These are phyloP conservation scores for Ctenopoma kingsleyae DNA, from an alignment of 2,797 vertebrate species.

Conservation along the genomic window DNA sequence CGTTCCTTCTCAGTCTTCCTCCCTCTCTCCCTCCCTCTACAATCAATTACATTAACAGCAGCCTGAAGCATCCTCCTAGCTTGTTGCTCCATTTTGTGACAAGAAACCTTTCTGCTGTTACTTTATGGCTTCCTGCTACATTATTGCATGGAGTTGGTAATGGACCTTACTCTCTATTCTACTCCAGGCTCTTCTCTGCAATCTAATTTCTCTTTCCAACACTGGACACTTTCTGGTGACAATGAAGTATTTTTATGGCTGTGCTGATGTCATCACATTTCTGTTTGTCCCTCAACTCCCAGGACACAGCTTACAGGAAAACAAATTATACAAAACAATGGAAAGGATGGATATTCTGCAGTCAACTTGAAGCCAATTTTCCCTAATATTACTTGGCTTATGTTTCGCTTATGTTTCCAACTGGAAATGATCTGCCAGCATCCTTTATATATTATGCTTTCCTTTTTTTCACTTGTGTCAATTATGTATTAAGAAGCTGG, in stretches of 20 bases:
- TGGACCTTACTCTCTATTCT: constrained; percentile 60
- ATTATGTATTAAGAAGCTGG: constrained; percentile 62
- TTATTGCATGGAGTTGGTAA: constrained; percentile 48
- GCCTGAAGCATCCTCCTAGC: constrained; percentile 55
- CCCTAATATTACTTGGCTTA: constrained; percentile 52
- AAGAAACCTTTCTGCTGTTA: constrained; percentile 59
- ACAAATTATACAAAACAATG: constrained; percentile 71
- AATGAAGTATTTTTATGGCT: constrained; percentile 68
- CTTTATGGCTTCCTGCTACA: constrained; percentile 66
- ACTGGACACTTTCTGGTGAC: constrained; percentile 55
- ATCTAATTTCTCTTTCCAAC: constrained; percentile 63
- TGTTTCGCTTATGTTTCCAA: constrained; percentile 44
- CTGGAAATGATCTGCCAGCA: constrained; percentile 29
- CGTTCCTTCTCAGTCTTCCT: constrained; percentile 24
- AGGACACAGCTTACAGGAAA: constrained; percentile 54
- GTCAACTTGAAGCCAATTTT: constrained; percentile 60
- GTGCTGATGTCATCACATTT: constrained; percentile 74
- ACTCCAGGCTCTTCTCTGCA: constrained; percentile 54
- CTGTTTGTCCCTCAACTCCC: constrained; percentile 68
- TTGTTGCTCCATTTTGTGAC: constrained; percentile 70
- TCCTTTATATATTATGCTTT: constrained; percentile 42
- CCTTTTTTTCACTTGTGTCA: constrained; percentile 42
- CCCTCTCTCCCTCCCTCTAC: constrained; percentile 11
- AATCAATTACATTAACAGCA: constrained; percentile 71
- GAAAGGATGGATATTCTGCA: constrained; percentile 62